A percentile compares a stretch with the other conserved stretches of the same genome.
These are phyloP conservation scores for Dendrocincla tyrannina DNA, from an alignment of 2,797 vertebrate genomes.

Conservation along the genomic window DNA sequence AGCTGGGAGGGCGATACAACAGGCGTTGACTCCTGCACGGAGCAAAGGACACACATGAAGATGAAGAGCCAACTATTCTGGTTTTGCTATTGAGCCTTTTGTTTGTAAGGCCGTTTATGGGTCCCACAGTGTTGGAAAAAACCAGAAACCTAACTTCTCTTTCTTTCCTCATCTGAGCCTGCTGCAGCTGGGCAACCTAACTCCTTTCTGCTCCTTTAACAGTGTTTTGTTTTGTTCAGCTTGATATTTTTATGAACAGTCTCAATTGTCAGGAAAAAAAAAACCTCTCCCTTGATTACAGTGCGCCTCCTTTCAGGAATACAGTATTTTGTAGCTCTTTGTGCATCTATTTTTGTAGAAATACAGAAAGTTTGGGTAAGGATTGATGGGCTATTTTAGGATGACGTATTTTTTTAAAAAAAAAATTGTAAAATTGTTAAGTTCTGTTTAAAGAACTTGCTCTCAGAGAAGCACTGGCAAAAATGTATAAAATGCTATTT, in stretches of 20 bases:
- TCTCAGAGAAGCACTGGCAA: constrained; percentile 83
- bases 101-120: constrained; percentile 56
- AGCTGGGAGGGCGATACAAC: not conserved
- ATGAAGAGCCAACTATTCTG: constrained; percentile 48
- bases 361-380: constrained; percentile 77
- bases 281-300: constrained; percentile 52
- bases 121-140: constrained; percentile 53
- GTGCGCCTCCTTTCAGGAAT: constrained; percentile 75
- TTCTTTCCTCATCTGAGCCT: constrained; percentile 76
- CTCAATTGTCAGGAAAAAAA: constrained; percentile 69
- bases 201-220: constrained; percentile 66
- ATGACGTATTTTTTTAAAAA: constrained; percentile 78
- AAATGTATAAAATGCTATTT: constrained; percentile 79
- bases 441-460: constrained; percentile 98
- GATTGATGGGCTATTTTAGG: constrained; percentile 79
- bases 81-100: constrained; percentile 65
- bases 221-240: constrained; percentile 65
- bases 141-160: constrained; percentile 16
- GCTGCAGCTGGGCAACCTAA: constrained; percentile 67
- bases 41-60: constrained; percentile 51
- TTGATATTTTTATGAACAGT: constrained; percentile 59
- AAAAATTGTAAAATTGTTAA: constrained; percentile 78
- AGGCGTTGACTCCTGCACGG: constrained; percentile 3
- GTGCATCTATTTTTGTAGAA: constrained; percentile 82
- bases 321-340: constrained; percentile 74